A percentile compares a stretch with the other conserved stretches of the same genome.
Evolutionary conservation across 2,888 invertebrate species (phyloP).

Genomic region (Perizoma affinitatum): DNA sequence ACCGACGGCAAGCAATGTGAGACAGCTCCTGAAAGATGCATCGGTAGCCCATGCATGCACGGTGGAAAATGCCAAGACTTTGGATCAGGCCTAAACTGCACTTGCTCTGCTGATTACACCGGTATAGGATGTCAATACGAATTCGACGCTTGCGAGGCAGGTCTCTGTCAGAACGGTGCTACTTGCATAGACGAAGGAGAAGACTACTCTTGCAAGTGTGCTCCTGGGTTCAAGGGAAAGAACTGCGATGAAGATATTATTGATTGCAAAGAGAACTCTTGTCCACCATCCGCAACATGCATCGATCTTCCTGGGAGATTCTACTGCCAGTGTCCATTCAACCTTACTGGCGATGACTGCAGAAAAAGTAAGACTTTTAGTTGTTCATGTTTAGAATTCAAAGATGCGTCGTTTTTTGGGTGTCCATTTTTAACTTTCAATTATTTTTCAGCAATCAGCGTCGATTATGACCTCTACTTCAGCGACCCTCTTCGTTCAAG

Average conservation of each 20-base stretch:
- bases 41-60: conserved; percentile 97
- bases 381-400: neutral
- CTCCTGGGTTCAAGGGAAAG: conserved; percentile 90
- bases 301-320: conserved; percentile 95
- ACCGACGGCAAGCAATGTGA: conserved; percentile 99
- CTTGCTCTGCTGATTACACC: conserved; percentile 93
- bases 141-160: conserved; percentile 95
- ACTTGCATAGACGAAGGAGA: conserved; percentile 94
- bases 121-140: conserved; percentile 97
- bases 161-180: conserved; percentile 96
- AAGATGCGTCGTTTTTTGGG: too few species aligned
- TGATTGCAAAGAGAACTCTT: conserved; percentile 96
- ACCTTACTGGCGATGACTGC: conserved; percentile 97
- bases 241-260: conserved; percentile 96
- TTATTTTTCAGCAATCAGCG: conserved; percentile 92
- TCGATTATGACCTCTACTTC: conserved; percentile 98
- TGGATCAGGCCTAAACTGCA: conserved; percentile 97
- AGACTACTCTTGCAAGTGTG: conserved; percentile 94
- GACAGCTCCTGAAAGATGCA: conserved; percentile 97
- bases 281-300: conserved; percentile 96
- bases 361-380: conserved; percentile 90
- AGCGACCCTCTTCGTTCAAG: conserved; percentile 95
- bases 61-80: conserved; percentile 98
- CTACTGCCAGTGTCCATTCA: conserved; percentile 98
- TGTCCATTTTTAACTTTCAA: neutral